phyloP scores from a whole-genome alignment of 2,888 invertebrate genomes.

The Cantharis rustica region DNA sequence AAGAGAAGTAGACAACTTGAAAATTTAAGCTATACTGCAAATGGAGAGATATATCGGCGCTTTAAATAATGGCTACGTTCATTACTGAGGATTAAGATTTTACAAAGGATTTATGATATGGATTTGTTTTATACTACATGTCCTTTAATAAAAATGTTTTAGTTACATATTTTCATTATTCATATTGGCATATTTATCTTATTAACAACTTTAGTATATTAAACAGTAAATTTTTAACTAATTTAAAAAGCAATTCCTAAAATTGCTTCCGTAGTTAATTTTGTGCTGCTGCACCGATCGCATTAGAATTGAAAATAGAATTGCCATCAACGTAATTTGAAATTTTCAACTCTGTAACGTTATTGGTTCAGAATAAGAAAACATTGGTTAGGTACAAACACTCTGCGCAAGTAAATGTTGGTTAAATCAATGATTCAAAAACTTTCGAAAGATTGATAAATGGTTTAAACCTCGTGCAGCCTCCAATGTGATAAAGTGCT shows the following conservation, averaged over 20 bases:
- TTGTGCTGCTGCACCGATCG: conserved; percentile 8
- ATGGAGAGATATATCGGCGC: conserved; percentile 31
- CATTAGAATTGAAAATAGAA: conserved; percentile 16
- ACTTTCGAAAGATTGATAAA: conserved; percentile 30
- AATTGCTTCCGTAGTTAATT: background rate
- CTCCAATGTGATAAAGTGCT: conserved; percentile 24
- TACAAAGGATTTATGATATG: conserved; percentile 31
- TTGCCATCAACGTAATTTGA: conserved; percentile 6
- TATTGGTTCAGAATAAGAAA: conserved; percentile 17
- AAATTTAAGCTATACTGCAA: conserved; percentile 24
- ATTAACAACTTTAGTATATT: too few relatives aligned
- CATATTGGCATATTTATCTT: background rate
- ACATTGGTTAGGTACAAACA: conserved; percentile 18
- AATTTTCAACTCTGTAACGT: conserved; percentile 8
- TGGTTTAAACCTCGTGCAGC: conserved; percentile 27
- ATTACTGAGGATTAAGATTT: conserved; percentile 33
- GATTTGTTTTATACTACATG: conserved; percentile 21
- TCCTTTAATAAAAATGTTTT: conserved; percentile 3
- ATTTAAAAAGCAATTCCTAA: background rate
- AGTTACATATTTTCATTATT: background rate
- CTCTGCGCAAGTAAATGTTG: conserved; percentile 26
- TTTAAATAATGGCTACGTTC: conserved; percentile 33
- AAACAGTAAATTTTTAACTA: background rate
- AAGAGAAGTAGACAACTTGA: conserved; percentile 29
- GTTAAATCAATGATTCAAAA: conserved; percentile 30